Evolutionary conservation across 2,797 vertebrate genomes (phyloP).

Genomic region (Acrossocheilus fasciatus): DNA sequence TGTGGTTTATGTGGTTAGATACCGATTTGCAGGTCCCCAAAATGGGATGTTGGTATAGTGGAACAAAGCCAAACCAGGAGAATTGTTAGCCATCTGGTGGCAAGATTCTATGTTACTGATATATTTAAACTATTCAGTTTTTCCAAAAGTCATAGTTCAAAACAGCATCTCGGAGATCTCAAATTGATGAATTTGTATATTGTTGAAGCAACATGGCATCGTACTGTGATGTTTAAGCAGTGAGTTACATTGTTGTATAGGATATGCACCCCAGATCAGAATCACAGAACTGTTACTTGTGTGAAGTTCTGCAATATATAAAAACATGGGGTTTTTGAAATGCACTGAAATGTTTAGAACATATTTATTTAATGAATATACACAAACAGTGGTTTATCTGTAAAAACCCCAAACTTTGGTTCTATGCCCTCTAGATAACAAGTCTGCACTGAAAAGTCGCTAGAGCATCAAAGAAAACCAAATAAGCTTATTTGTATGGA

Average conservation of each 20-base stretch:
- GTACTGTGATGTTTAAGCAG: background rate
- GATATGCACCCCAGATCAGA: background rate
- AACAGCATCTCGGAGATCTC: background rate
- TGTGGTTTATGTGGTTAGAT: background rate
- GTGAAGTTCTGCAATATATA: background rate
- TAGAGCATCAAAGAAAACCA: background rate
- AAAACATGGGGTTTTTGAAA: background rate
- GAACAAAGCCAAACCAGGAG: background rate
- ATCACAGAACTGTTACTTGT: background rate
- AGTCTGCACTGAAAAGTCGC: background rate
- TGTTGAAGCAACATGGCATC: background rate
- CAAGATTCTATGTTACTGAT: background rate
- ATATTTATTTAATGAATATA: background rate
- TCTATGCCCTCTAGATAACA: background rate
- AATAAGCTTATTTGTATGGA: background rate
- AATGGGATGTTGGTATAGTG: background rate
- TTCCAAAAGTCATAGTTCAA: background rate
- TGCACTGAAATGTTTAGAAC: background rate
- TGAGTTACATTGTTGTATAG: background rate
- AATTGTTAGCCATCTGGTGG: too few relatives aligned
- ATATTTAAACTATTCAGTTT: background rate
- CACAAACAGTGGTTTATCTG: background rate
- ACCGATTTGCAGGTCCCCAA: background rate
- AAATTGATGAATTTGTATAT: background rate
- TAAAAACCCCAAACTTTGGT: background rate